These are phyloP conservation scores for Prorops nasuta DNA, from an alignment of 1,140 invertebrate genomes.

Conservation along the genomic window DNA sequence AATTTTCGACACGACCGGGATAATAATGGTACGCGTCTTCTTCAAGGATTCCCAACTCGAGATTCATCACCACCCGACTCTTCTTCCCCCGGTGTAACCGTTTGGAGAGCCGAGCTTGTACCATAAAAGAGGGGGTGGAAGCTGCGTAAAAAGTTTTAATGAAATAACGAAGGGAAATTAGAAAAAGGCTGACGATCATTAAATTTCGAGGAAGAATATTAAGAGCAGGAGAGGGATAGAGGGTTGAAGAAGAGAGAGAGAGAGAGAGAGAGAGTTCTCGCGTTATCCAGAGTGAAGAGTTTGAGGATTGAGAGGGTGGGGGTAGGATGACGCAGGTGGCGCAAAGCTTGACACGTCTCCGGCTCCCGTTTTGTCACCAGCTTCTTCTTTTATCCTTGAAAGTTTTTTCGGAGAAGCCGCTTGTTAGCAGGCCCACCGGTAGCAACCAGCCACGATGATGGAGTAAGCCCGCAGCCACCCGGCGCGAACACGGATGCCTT, in stretches of 20 bases:
- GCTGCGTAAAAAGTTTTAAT: too few relatives aligned
- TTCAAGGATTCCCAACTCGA: too few relatives aligned
- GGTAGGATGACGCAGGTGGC: slow-evolving; percentile 35
- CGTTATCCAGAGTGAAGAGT: slow-evolving; percentile 5
- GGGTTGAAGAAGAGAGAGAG: slow-evolving; percentile 8
- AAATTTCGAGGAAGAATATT: too few relatives aligned
- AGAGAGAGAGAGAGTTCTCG: too few relatives aligned
- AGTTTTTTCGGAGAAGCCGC: slow-evolving; percentile 23
- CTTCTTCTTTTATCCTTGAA: slow-evolving; percentile 28
- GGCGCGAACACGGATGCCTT: slow-evolving; percentile 24
- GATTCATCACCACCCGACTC: too few relatives aligned
- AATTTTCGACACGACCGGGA: too few relatives aligned
- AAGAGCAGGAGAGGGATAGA: too few relatives aligned
- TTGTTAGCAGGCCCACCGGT: background rate
- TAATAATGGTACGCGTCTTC: too few relatives aligned
- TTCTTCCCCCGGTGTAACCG: too few relatives aligned
- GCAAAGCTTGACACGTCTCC: slow-evolving; percentile 42
- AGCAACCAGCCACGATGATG: slow-evolving; percentile 26
- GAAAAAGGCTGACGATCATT: too few relatives aligned
- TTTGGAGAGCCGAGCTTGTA: too few relatives aligned
- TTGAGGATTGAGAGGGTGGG: background rate
- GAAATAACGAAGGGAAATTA: too few relatives aligned
- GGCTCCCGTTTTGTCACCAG: slow-evolving; percentile 37
- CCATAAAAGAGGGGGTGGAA: background rate
- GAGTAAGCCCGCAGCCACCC: slow-evolving; percentile 31